These are phyloP conservation scores for Pachycephus smyrnensis DNA, from an alignment of 2,888 invertebrate genomes.

Conservation along the genomic window DNA sequence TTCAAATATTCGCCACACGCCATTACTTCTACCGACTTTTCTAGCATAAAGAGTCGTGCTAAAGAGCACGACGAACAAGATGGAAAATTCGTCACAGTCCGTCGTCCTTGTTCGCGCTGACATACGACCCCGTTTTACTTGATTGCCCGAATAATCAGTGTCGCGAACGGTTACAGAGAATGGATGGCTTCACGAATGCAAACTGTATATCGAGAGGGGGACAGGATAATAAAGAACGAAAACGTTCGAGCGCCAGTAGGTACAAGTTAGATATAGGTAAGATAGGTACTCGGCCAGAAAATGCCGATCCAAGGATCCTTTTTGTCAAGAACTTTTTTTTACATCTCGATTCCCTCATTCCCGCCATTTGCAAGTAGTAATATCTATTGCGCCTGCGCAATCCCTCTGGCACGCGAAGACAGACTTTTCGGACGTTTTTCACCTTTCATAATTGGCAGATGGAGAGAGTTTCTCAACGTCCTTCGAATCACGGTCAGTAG, in stretches of 20 bases:
- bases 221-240: neutral
- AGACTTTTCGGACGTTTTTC: constrained; percentile 26
- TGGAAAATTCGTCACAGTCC: neutral
- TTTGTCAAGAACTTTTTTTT: constrained; percentile 12
- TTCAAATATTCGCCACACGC: neutral
- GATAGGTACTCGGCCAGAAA: neutral
- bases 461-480: constrained; percentile 22
- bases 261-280: neutral
- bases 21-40: neutral
- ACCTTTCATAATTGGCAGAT: constrained; percentile 9
- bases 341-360: constrained; percentile 13
- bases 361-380: neutral
- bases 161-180: neutral
- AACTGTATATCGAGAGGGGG: neutral
- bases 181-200: neutral
- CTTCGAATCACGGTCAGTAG: constrained; percentile 35
- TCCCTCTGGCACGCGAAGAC: constrained; percentile 9
- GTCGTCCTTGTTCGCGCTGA: neutral
- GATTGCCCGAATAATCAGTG: constrained; percentile 1
- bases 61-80: neutral
- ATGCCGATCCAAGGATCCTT: neutral
- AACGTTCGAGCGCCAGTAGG: neutral
- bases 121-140: constrained; percentile 29
- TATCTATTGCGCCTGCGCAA: constrained; percentile 3
- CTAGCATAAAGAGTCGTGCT: neutral